Evolutionary conservation across 2,888 invertebrate species (phyloP).

Genomic region (Standfussiana lucernea): DNA sequence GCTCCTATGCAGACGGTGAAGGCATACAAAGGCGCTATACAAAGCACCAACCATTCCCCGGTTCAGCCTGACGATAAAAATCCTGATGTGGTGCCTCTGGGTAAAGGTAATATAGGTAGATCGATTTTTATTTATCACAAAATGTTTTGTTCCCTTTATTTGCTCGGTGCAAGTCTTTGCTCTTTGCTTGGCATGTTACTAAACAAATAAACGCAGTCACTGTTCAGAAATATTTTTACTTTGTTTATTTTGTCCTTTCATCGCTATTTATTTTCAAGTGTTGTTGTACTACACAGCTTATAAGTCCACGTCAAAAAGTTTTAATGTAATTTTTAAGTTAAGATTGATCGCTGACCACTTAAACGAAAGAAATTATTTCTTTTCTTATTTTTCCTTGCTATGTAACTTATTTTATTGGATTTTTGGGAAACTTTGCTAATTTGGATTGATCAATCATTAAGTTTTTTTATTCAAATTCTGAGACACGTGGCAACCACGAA

Average conservation of each 20-base stretch:
- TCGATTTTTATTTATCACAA: slow-evolving; percentile 59
- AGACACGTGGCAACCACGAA: not conserved
- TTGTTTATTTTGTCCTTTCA: not conserved
- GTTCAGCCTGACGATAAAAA: slow-evolving; percentile 96
- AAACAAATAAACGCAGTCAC: slow-evolving; percentile 10
- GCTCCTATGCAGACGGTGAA: slow-evolving; percentile 86
- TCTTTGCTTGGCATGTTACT: slow-evolving; percentile 12
- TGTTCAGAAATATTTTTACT: slow-evolving; percentile 21
- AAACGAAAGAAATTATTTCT: not conserved
- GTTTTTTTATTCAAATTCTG: not conserved
- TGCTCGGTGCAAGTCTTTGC: slow-evolving; percentile 11
- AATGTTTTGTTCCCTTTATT: slow-evolving; percentile 42
- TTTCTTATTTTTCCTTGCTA: not conserved
- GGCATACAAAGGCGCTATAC: slow-evolving; percentile 92
- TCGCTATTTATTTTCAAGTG: slow-evolving; percentile 7
- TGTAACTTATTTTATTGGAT: not conserved
- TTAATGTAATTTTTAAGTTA: slow-evolving; percentile 49
- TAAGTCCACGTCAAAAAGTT: slow-evolving; percentile 34
- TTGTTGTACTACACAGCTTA: not conserved
- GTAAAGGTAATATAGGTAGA: slow-evolving; percentile 92
- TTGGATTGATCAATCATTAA: slow-evolving; percentile 35
- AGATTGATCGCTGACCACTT: slow-evolving; percentile 47
- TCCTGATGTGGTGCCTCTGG: slow-evolving; percentile 96
- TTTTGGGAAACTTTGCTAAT: slow-evolving; percentile 30
- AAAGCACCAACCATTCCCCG: slow-evolving; percentile 89